Percentiles rank a stretch among this genome's conserved stretches.
These are phyloP conservation scores for Cydia fagiglandana DNA, from an alignment of 1,140 invertebrate species.

Conservation along the genomic window DNA sequence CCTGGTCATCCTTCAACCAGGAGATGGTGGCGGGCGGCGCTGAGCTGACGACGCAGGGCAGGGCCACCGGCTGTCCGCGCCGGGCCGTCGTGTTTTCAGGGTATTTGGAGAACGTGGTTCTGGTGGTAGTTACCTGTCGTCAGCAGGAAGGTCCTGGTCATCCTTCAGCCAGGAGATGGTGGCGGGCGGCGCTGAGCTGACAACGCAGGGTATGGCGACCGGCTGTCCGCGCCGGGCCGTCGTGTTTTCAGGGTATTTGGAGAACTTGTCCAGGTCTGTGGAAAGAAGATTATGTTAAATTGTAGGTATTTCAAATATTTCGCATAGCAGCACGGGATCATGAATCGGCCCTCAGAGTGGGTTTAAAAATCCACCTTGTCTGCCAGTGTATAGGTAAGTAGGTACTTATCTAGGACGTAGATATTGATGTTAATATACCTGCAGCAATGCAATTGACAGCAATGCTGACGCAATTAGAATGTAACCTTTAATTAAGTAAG, in stretches of 20 bases:
- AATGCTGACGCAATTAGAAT: no score
- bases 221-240: conserved; percentile 59
- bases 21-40: conserved; percentile 52
- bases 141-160: conserved; percentile 39
- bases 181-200: conserved; percentile 58
- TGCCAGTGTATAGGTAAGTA: no score
- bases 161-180: conserved; percentile 57
- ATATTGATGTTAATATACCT: no score
- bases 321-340: no score
- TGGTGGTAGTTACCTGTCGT: neutral
- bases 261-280: conserved; percentile 62
- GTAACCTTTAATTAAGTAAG: neutral
- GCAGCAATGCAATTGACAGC: no score
- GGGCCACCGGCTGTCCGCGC: conserved; percentile 57
- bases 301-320: no score
- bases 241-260: conserved; percentile 50
- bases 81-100: conserved; percentile 53
- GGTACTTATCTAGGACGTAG: no score
- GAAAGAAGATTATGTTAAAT: conserved; percentile 18
- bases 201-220: conserved; percentile 55
- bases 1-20: conserved; percentile 55
- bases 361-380: no score
- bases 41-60: conserved; percentile 60
- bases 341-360: no score
- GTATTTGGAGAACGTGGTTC: conserved; percentile 49